phyloP scores from a whole-genome alignment of 92 coral and sea anemone species.

The Heteractis magnifica region DNA sequence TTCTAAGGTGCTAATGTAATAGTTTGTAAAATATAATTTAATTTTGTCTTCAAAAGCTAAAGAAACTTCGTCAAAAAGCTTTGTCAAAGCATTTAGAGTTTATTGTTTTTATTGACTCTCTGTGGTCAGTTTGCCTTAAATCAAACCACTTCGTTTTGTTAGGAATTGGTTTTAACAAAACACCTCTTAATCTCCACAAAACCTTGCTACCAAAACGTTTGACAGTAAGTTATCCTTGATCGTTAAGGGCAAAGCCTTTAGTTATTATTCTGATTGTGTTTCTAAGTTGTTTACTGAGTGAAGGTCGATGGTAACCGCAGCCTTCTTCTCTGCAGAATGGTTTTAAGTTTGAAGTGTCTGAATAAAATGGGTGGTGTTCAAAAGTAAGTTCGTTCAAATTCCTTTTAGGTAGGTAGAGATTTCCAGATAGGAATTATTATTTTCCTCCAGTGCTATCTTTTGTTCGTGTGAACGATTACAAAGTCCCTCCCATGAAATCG shows the following conservation, averaged over 20 bases:
- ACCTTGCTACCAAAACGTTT: neutral
- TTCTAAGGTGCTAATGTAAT: constrained; percentile 73
- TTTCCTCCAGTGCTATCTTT: neutral
- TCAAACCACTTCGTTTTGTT: neutral
- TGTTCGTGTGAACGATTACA: constrained; percentile 24
- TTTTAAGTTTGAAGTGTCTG: neutral
- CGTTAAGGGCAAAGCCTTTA: constrained; percentile 1
- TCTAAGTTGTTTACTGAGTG: constrained; percentile 13
- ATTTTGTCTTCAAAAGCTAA: constrained; percentile 52
- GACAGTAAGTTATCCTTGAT: constrained; percentile 7
- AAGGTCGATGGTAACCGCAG: constrained; percentile 17
- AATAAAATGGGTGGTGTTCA: constrained; percentile 1
- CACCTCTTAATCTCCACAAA: neutral
- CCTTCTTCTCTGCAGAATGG: neutral
- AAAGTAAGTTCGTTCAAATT: neutral
- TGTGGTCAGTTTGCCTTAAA: neutral
- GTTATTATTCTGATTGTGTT: neutral
- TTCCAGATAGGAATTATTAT: neutral
- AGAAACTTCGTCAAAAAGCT: constrained; percentile 13
- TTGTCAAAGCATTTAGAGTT: constrained; percentile 12
- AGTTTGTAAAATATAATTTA: constrained; percentile 55
- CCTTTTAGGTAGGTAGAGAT: neutral
- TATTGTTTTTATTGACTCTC: neutral
- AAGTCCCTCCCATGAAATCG: constrained; percentile 36
- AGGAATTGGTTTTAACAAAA: neutral